Base-by-base conservation (phyloP, 2,888 invertebrate genomes). In the Nemoura dubitans region DNA sequence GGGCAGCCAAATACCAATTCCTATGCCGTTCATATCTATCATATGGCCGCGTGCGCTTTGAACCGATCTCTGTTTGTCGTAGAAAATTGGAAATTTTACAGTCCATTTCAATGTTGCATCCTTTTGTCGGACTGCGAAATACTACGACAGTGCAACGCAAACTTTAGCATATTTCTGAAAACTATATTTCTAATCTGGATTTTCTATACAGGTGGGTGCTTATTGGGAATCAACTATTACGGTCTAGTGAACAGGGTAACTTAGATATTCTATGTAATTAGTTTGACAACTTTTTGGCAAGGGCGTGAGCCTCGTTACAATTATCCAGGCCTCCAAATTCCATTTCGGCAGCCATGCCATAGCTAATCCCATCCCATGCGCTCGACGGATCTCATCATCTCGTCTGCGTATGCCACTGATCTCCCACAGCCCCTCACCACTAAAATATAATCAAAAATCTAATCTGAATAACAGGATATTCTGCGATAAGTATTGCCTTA, bases 391-490 rank as follows among this genome's bases (percentile, higher is more conserved):
- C 59, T 59, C 59, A 59, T 21, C 59, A 21, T 59, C 59, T 59
- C 59, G 21, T 59, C 59, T 21, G 59, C 59, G 59, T 59, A 59
- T 59, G 59, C 27, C 78, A 78, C 26, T 21, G 27, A 78, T 78
- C 78, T 78, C 28, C 78, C 28, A 21, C 26, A 59, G n/a, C 83
- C 83, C 42, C 83, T 42, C 83, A 5, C 25, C 30, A 21, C 21
- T 14, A 14, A 83, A 83, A 43, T 83, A 83, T 83, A 83, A 83
- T 83, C 83, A 83, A 43, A 83, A 83, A 83, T 14, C 43, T 83
- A 83, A 83, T 83, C 83, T 42, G n/a, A 42, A 26, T 16, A 82
- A 25, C 26, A 82, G 30, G 16, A 59, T 36, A 36, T 59, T 10
- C 36, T 36, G 14, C 59, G 59, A 59, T 59, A 59, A 59, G 59